A percentile compares a stretch with the other conserved stretches of the same genome.
phyloP scores from a whole-genome alignment of 2,888 invertebrate genomes.

The Alviniconcha strummeri region DNA sequence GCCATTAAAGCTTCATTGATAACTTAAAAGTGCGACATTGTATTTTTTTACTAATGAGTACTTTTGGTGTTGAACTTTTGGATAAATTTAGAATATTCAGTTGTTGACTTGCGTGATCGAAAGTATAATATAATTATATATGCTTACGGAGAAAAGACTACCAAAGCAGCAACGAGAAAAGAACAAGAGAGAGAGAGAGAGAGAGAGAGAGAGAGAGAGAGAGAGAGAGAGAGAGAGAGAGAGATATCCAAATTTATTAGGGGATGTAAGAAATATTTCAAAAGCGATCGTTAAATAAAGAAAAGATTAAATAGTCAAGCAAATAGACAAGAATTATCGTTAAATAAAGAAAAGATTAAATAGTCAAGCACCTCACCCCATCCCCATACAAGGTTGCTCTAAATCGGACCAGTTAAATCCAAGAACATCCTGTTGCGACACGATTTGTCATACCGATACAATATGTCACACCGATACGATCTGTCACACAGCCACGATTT shows the following conservation, averaged over 20 bases:
- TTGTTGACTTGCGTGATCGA: not conserved
- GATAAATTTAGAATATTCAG: too few species aligned
- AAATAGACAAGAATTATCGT: not conserved
- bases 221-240: not conserved
- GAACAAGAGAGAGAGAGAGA: conserved; percentile 3
- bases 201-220: not conserved
- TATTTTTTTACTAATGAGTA: too few species aligned
- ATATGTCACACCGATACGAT: not conserved
- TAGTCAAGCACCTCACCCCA: not conserved
- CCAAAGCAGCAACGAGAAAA: not conserved
- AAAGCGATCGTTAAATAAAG: not conserved
- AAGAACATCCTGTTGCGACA: not conserved
- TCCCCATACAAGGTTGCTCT: too few species aligned
- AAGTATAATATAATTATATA: not conserved
- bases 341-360: not conserved
- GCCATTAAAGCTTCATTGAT: too few species aligned
- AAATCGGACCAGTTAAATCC: too few species aligned
- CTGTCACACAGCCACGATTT: not conserved
- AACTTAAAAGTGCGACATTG: too few species aligned
- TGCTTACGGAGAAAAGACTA: not conserved
- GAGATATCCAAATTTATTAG: not conserved
- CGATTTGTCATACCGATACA: too few species aligned
- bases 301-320: not conserved
- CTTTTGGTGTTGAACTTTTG: too few species aligned
- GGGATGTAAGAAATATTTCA: not conserved